Evolutionary conservation across 2,113 vertebrate species (phyloP), one percentile per base, ranked within the genome.

Genomic region (Nestor notabilis): DNA sequence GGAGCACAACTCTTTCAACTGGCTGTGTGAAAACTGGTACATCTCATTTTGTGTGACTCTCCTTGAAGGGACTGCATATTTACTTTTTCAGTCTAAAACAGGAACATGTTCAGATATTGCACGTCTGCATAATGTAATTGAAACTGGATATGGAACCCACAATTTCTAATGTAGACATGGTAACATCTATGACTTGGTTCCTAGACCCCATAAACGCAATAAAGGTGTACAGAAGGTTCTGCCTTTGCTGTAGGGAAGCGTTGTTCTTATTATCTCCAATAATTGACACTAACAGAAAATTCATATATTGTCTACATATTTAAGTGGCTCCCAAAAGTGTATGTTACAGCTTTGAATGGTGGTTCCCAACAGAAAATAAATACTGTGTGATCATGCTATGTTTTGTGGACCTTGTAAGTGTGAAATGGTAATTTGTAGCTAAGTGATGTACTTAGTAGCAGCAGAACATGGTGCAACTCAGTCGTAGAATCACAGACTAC

Each of bases 381-480:
- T 44, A 1, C 29, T 52, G 10, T 6, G 1, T 17, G 21, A 61
- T 56, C 41, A 50, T 4, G 8, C 8, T n/a, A 0, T 6, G 2
- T 66, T 52, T 71, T 68, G 19, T 49, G 11, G 23, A 17, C 23
- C 20, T 49, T 17, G 6, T 10, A 28, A 20, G 11, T 10, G 17
- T 41, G 71, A 56, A 82, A 56, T 12, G 18, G 20, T 11, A 35
- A 29, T 52, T 94, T 78, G 15, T 29, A 21, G 2, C 33, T 43
- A 61, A 61, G 2, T 7, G 39, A 5, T 19, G 5, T 10, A 3
- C 47, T 68, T 33, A 12, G 10, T 19, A 50, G 5, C 23, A 95
- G 23, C 19, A 66, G 23, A 63, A 35, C 13, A 29, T 5, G n/a
- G 17, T 21, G 2, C 2, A 4, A 46, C 44, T 61, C 33, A 39